These are phyloP conservation scores for Agrypnus murinus DNA, from an alignment of 2,888 invertebrate species.

Conservation along the genomic window DNA sequence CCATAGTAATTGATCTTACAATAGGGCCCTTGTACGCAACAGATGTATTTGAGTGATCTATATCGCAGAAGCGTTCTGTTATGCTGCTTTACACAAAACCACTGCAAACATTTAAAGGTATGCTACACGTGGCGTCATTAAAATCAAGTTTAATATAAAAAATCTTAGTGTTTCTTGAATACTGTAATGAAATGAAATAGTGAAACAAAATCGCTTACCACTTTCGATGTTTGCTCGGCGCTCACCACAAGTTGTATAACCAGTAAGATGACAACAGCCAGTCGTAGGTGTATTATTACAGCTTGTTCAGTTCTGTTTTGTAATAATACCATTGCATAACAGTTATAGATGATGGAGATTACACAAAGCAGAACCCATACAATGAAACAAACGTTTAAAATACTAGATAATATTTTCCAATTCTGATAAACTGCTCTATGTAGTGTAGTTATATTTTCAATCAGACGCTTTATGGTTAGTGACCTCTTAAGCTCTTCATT, in stretches of 20 bases:
- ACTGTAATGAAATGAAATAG: no score
- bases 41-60: no score
- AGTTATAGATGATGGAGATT: conserved; percentile 6
- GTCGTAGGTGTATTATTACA: conserved; percentile 15
- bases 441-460: background rate
- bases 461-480: background rate
- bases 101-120: no score
- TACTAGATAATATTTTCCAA: background rate
- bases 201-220: conserved; percentile 9
- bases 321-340: no score
- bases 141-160: no score
- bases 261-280: background rate
- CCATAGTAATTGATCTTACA: no score
- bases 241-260: conserved; percentile 4
- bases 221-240: background rate
- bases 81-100: no score
- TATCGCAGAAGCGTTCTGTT: no score
- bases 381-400: background rate
- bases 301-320: no score
- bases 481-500: background rate
- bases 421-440: background rate
- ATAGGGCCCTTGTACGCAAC: no score
- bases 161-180: no score
- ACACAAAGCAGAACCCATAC: background rate
- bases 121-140: no score